Base-by-base conservation (phyloP, 2,113 vertebrate genomes). In the Leucopsar rothschildi region DNA sequence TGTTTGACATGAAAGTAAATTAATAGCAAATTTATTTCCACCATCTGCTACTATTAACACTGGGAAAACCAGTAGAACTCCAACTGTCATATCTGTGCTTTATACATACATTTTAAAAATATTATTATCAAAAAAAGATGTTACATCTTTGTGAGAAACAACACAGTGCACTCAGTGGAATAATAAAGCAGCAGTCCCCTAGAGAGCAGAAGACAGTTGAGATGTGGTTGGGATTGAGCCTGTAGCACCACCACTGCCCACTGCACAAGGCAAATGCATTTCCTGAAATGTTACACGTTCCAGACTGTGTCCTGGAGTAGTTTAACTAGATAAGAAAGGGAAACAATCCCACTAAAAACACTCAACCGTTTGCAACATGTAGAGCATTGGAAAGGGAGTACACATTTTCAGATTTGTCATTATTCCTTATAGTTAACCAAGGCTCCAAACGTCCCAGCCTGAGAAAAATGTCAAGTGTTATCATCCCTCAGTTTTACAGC, bases 1-100 rank as follows among this genome's bases (percentile, higher is more conserved):
- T 95, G 90, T 95, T 94, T 97, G 96, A 94, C 94, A 90, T 86
- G 64, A 91, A 95, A 96, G 87, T 78, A 97, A 96, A 94, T 97
- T 96, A 95, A 88, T 71, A 88, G 61, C 80, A 94, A 96, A 94
- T 93, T 95, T 86, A 96, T 95, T 95, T 91, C 70, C 18, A 71
- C 86, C 92, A 93, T 96, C 88, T 95, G 92, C 82, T 88, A 53
- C 69, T 73, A 47, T 75, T 88, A 96, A 87, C 64, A 45, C 63
- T 3, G 7, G 35, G 29, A 79, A 94, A 94, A 68, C 10, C 69
- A 50, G 55, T 47, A 89, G 47, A 93, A 75, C 29, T 82, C 81
- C 76, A 86, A 90, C 72, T 4, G 2, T 31, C 6, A 0, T 66
- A 60, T 75, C 47, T 84, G 81, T 70, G 27, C 31, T 44, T 77